These are phyloP conservation scores for Atta texana DNA, from an alignment of 1,140 invertebrate genomes.

Conservation along the genomic window DNA sequence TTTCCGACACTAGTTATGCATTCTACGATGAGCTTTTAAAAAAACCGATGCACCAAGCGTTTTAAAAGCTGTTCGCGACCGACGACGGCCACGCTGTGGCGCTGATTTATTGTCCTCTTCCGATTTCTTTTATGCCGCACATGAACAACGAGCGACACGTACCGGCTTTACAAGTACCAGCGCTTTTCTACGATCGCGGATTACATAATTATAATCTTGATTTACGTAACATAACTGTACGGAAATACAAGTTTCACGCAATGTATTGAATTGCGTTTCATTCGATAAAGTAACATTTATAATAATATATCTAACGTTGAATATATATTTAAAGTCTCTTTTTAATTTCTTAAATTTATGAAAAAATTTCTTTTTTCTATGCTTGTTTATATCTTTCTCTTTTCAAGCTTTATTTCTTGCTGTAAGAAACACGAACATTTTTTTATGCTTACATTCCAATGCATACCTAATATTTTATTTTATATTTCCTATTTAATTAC, in stretches of 20 bases:
- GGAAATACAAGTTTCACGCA: neutral
- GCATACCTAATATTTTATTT: too few relatives aligned
- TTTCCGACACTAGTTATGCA: neutral
- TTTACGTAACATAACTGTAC: slow-evolving; percentile 26
- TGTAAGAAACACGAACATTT: neutral
- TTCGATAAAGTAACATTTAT: neutral
- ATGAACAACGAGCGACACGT: slow-evolving; percentile 56
- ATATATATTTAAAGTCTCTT: neutral
- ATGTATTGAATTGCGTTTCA: neutral
- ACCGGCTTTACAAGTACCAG: slow-evolving; percentile 27
- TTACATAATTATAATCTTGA: slow-evolving; percentile 33
- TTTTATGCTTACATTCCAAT: neutral
- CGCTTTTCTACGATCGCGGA: slow-evolving; percentile 28
- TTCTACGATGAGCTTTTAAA: slow-evolving; percentile 28
- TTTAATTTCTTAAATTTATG: neutral
- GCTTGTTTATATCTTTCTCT: neutral
- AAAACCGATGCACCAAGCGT: slow-evolving; percentile 31
- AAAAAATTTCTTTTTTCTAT: neutral
- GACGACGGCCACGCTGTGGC: slow-evolving; percentile 26
- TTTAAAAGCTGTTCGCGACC: slow-evolving; percentile 38
- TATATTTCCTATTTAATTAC: neutral
- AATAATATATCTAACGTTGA: neutral
- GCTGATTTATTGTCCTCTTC: slow-evolving; percentile 40
- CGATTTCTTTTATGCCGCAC: slow-evolving; percentile 44
- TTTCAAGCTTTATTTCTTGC: neutral